Evolutionary conservation across 2,797 vertebrate genomes (phyloP), one percentile per base, ranked within the genome.

Genomic region (Bradypus variegatus): DNA sequence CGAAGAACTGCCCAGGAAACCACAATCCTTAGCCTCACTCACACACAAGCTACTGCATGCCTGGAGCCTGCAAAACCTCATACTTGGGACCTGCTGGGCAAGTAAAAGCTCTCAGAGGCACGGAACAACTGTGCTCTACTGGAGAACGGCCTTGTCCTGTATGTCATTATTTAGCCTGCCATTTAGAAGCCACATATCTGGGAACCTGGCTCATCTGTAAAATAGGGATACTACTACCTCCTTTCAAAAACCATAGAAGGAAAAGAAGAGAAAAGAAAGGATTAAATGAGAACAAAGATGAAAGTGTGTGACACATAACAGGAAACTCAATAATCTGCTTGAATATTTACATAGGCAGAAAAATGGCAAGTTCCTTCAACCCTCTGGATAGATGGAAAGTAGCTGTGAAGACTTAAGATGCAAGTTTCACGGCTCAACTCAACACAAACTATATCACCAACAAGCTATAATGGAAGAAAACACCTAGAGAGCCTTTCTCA

Each of bases 241-340:
- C 36, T 91, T 85, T 89, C 27, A 67, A 76, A 89, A 72, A 48
- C n/a, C 4, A 0, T 11, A 50, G 67, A 60, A 38, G 36, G 41
- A 53, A 4, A 29, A 65, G 70, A 33, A 45, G 53, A 16, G 7
- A 45, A 58, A 87, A 38, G 41, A 41, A 69, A 70, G 31, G 31
- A 15, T n/a, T 12, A 87, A 76, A 65, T 75, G 69, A 73, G 36
- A 76, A 67, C 19, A 90, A 31, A 91, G 7, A 9, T 38, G 38
- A 31, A 84, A 88, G 64, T 41, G 4, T 29, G 11, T 36, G 91
- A 93, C 94, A 93, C 86, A n/a, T 83, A 67, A 88, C 33, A 79
- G 90, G 94, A 77, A 50, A 60, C 87, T 64, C 60, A 33, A 73
- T 25, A 70, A 70, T 3, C 78, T 21, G 81, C 69, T 15, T 45